Evolutionary conservation across 2,888 invertebrate genomes (phyloP), one percentile per base, ranked within the genome.

Genomic region (Sesia apiformis): DNA sequence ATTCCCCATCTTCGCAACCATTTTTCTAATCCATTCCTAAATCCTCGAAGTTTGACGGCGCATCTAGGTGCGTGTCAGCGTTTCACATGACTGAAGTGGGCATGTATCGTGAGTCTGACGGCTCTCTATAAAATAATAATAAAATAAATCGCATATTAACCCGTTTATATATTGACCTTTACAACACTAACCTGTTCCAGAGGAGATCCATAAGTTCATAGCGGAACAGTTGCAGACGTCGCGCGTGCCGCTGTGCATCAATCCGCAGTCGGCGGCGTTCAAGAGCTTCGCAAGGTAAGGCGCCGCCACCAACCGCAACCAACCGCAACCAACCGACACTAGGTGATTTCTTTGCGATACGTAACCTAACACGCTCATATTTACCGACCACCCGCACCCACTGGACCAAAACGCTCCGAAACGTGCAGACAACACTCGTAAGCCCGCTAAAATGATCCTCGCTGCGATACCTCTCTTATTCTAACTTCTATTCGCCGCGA

Each of bases 221-320:
- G 95, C 97, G 76, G 98, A 98, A 88, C 97, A 98, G 88, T 92
- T 97, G 81, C 96, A 97, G 84, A 96, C 97, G 76, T 96, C 96
- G 78, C 94, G 98, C 67, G 98, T 99, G 72, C 99, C 99, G 67
- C 93, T 99, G 72, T 99, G 99, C 93, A 99, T 99, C 92, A 99
- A 99, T 91, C 99, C 99, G 73, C 98, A 98, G 91, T 98, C 98
- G 79, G 98, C 98, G 84, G 98, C 99, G 86, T 99, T 98, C 93
- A 98, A 98, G 93, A 98, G 97, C 93, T 99, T 99, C 94, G 97
- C 98, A 92, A 99, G 98, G 98, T 99, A 96, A 96, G 94, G 88
- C 76, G 84, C 66, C 65, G 74, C 70, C 54, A 57, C 55, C 52
- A n/a, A 8, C 52, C 69, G 70, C 80, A 73, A 75, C 74, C 77